Base-by-base conservation (phyloP, 1,140 invertebrate genomes). In the Pogonomyrmex californicus region DNA sequence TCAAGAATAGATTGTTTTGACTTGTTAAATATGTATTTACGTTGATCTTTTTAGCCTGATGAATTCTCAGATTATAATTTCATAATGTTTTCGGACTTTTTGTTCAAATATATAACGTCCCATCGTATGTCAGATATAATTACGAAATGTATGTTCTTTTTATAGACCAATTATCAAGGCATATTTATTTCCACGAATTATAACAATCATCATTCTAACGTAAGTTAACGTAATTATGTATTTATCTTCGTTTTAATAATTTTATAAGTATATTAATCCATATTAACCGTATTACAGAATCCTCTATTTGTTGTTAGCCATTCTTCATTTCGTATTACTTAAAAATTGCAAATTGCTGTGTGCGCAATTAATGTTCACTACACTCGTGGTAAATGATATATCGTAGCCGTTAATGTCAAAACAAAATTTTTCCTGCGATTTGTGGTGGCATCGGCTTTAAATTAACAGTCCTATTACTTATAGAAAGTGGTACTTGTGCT, bases 401-500 rank as follows among this genome's bases (percentile, higher is more conserved):
- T 12, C 23, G 5, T 9, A 33, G 3, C 5, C 6, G 12, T 82
- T 73, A 73, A 73, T 47, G 56, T 73, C 14, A 82, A 68, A 41
- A 68, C 17, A 68, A 58, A 58, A 33, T 38, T 71, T 71, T 47
- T 73, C 7, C 77, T n/a, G 63, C 41, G 44, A 47, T 85, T 49
- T 10, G 36, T 51, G 44, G 30, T 12, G 41, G 3, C 41, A 51
- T 41, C 44, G 38, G 5, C 9, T 14, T 23, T 78, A 77, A 76
- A 85, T 51, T 85, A 62, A 82, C 41, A 56, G 38, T 58, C 51
- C 66, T 70, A 54, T 70, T 81, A 70, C n/a, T 82, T 54, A 36
- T 56, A 81, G 83, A 81, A 78, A 86, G 49, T 66, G 56, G 14
- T 17, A 30, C 77, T 79, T 38, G 78, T 86, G 78, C 33, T 73